These are phyloP conservation scores for Sinella curviseta DNA, from an alignment of 1,140 invertebrate species.

Conservation along the genomic window DNA sequence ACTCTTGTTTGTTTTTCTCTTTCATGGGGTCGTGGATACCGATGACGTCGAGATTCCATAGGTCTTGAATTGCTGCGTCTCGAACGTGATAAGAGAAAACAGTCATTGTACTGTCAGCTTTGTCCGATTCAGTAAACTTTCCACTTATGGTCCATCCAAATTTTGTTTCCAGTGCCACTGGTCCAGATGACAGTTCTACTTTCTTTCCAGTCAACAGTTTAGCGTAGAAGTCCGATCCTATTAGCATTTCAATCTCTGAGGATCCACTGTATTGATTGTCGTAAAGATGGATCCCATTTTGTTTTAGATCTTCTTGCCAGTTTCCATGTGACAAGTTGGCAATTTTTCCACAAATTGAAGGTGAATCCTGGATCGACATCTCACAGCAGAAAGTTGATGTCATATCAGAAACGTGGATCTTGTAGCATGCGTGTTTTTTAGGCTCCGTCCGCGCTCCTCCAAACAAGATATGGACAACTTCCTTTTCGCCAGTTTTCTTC, in stretches of 20 bases:
- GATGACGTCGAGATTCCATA: slow-evolving; percentile 54
- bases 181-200: neutral
- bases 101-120: neutral
- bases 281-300: no score
- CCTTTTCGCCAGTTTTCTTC: no score
- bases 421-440: no score
- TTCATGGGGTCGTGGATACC: slow-evolving; percentile 53
- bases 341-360: no score
- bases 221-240: neutral
- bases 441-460: no score
- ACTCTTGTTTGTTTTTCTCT: slow-evolving; percentile 46
- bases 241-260: neutral
- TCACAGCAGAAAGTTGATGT: no score
- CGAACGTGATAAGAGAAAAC: slow-evolving; percentile 38
- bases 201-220: neutral
- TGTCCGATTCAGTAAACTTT: slow-evolving; percentile 18
- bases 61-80: slow-evolving; percentile 46
- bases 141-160: slow-evolving; percentile 54
- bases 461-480: no score
- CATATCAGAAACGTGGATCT: no score
- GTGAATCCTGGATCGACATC: no score
- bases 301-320: no score
- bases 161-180: slow-evolving; percentile 52
- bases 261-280: no score
- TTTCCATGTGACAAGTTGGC: no score